phyloP scores from a whole-genome alignment of 1,140 invertebrate genomes.

The Macrocentrus cingulum region DNA sequence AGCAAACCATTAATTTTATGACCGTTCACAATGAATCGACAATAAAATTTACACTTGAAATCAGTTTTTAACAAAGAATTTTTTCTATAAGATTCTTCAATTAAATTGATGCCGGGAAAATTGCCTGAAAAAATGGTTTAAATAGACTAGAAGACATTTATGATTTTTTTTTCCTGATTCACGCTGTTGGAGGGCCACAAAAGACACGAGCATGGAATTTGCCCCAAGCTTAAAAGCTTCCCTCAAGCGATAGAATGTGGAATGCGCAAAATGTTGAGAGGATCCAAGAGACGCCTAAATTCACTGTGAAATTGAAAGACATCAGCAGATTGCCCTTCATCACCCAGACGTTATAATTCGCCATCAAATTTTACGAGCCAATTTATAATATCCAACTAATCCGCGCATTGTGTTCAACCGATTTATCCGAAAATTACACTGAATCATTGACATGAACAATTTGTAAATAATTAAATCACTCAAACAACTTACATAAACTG shows the following conservation, averaged over 20 bases:
- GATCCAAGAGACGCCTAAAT: conserved; percentile 21
- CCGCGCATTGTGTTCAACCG: no score
- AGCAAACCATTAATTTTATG: no score
- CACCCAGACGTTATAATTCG: conserved; percentile 4
- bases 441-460: no score
- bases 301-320: conserved; percentile 29
- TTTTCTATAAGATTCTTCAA: no score
- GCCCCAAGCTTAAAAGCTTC: conserved; percentile 11
- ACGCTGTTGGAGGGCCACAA: not conserved
- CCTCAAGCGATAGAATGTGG: conserved; percentile 5
- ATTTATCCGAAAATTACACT: no score
- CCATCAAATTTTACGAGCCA: conserved; percentile 6
- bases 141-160: not conserved
- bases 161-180: conserved; percentile 9
- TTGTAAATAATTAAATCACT: no score
- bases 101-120: no score
- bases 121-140: conserved; percentile 6
- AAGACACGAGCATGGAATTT: conserved; percentile 15
- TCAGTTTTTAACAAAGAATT: not conserved
- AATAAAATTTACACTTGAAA: not conserved
- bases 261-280: conserved; percentile 15
- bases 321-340: no score
- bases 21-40: no score
- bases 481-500: no score
- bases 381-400: no score